A percentile compares a stretch with the other conserved stretches of the same genome.
Evolutionary conservation across 1,140 invertebrate genomes (phyloP).

Genomic region (Chlorops oryzae): DNA sequence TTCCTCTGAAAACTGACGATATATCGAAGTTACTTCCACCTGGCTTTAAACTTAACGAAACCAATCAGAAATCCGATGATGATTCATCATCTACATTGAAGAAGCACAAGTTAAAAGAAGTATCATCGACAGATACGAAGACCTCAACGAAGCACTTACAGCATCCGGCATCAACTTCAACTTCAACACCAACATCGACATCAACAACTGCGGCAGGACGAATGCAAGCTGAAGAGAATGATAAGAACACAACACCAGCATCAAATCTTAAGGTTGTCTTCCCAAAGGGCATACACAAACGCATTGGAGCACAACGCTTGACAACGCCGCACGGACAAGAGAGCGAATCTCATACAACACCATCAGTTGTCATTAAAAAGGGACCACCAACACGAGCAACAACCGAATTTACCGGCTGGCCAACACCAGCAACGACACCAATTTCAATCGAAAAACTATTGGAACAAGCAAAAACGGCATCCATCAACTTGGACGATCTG

Average conservation of each 20-base stretch:
- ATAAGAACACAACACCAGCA: conserved; percentile 45
- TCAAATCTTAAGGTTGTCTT: conserved; percentile 66
- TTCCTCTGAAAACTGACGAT: conserved; percentile 38
- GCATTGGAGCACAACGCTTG: conserved; percentile 55
- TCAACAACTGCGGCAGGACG: conserved; percentile 28
- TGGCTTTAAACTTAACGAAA: conserved; percentile 51
- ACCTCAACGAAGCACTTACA: conserved; percentile 9
- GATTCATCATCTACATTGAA: conserved; percentile 30
- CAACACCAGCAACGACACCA: conserved; percentile 74
- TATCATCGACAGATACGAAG: conserved; percentile 53
- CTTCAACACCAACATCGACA: conserved; percentile 21
- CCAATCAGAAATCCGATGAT: conserved; percentile 12
- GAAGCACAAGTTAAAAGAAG: conserved; percentile 52
- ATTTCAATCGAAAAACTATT: conserved; percentile 75
- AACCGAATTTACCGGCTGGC: conserved; percentile 85
- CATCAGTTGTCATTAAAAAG: conserved; percentile 66
- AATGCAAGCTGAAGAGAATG: conserved; percentile 20
- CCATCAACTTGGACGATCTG: conserved; percentile 46
- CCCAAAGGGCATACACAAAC: conserved; percentile 69
- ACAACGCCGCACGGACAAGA: conserved; percentile 53
- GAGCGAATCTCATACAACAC: conserved; percentile 43
- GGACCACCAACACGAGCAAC: conserved; percentile 77
- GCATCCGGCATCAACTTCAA: conserved; percentile 28
- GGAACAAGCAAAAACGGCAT: conserved; percentile 61
- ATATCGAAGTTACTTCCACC: conserved; percentile 50